Evolutionary conservation across 2,113 vertebrate species (phyloP).

Genomic region (Sander vitreus): DNA sequence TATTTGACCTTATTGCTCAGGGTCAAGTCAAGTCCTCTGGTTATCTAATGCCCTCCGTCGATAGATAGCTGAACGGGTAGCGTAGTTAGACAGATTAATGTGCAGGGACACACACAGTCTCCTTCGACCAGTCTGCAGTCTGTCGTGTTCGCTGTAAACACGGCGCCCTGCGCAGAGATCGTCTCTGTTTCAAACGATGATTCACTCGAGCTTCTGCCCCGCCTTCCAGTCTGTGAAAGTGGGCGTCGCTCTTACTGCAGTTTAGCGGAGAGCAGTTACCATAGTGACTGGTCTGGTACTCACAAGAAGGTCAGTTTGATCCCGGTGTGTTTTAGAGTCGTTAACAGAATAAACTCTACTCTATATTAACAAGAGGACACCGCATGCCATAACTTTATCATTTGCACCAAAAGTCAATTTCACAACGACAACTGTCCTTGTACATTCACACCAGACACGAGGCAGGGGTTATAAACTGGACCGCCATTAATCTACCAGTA

Average conservation of each 20-base stretch:
- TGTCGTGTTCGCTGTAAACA: constrained; percentile 83
- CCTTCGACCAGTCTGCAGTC: constrained; percentile 70
- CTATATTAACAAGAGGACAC: too few relatives aligned
- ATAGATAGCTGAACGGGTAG: background rate
- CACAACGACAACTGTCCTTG: background rate
- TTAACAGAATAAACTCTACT: background rate
- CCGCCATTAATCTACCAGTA: background rate
- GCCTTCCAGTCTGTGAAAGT: constrained; percentile 24
- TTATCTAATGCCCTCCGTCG: constrained; percentile 26
- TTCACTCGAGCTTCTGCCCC: constrained; percentile 42
- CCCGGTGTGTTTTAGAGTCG: background rate
- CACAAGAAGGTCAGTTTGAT: background rate
- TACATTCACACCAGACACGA: background rate
- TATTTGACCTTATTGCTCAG: constrained; percentile 10
- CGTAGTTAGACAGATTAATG: constrained; percentile 48
- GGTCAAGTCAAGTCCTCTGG: background rate
- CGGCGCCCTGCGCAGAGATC: constrained; percentile 79
- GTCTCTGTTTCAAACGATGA: constrained; percentile 39
- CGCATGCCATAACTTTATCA: background rate
- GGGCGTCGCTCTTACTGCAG: constrained; percentile 61
- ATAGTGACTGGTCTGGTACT: constrained; percentile 51
- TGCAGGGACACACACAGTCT: constrained; percentile 66
- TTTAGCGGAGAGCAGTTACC: constrained; percentile 52
- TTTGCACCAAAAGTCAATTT: background rate
- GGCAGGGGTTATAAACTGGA: background rate